Percentiles rank a stretch among this genome's conserved stretches.
These are phyloP conservation scores for Apeira syringaria DNA, from an alignment of 2,888 invertebrate genomes.

Conservation along the genomic window DNA sequence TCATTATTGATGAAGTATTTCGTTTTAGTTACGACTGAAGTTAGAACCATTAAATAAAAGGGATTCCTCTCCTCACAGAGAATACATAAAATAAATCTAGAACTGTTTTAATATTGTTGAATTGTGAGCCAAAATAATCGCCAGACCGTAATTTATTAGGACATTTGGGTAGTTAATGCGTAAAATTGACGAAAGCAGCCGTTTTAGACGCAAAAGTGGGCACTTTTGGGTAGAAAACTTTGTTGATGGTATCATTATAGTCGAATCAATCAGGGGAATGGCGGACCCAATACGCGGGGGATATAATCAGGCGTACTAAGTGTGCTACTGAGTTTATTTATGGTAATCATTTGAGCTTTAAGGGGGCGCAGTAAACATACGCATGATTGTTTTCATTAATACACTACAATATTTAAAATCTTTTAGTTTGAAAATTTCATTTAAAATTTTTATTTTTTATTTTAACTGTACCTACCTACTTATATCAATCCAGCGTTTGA, in stretches of 20 bases:
- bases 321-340: constrained; percentile 21
- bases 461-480: too few relatives aligned
- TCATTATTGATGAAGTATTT: neutral
- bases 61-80: constrained; percentile 29
- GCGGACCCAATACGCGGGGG: constrained; percentile 50
- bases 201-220: constrained; percentile 37
- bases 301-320: constrained; percentile 43
- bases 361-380: too few relatives aligned
- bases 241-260: constrained; percentile 62
- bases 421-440: too few relatives aligned
- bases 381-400: too few relatives aligned
- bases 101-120: constrained; percentile 45
- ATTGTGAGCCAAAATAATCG: constrained; percentile 64
- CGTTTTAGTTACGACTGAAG: constrained; percentile 21
- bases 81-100: constrained; percentile 59
- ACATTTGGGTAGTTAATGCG: constrained; percentile 59
- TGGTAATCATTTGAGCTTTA: constrained; percentile 21
- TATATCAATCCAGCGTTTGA: too few relatives aligned
- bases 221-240: constrained; percentile 52
- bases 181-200: constrained; percentile 67
- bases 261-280: constrained; percentile 71
- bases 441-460: too few relatives aligned
- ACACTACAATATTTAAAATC: too few relatives aligned
- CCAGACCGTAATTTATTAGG: constrained; percentile 59
- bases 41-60: constrained; percentile 24